Base-by-base conservation (phyloP, 37 sponge, comb jelly and placozoan genomes). In the Beroe forskalii region DNA sequence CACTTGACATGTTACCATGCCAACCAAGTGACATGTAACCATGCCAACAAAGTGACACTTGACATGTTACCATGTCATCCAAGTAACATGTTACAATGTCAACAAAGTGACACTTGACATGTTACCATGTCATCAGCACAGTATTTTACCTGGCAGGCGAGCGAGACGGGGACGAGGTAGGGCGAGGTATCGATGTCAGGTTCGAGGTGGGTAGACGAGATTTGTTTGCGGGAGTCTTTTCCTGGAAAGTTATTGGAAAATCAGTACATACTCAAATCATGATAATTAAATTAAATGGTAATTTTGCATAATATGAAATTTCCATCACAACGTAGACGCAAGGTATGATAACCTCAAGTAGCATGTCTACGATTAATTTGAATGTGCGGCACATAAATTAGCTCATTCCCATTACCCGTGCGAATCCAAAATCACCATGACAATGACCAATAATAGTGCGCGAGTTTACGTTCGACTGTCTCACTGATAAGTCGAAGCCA, bases 171-270 rank as follows among this genome's bases (percentile, higher is more conserved):
- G 86, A 80, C 12, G 86, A 41, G 8, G 86, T 4, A 6, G 86
- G 55, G 8, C 86, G 86, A 44, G 86, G 86, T n/a, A 80, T 80
- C 1, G 86, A 80, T 6, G 27, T 69, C 4, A 69, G 72, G 6
- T 27, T 69, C 27, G 40, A 38, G 22, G 86, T 80, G 1, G 86
- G 86, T 22, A 80, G 86, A 28, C 55, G 28, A 25, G 86, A 80
- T n/a, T 37, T 32, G 17, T 80, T 35, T 6, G 38, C 40, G 14
- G 40, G 25, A 30, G 4, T 48, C 55, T 80, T 80, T 24, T 80
- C 86, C 44, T 80, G 72, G 25, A 63, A 8, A 63, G 60, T 17
- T n/a, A n/a, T n/a, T n/a, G n/a, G n/a, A n/a, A n/a, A n/a, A n/a
- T n/a, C n/a, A n/a, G n/a, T n/a, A n/a, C n/a, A n/a, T n/a, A n/a